Evolutionary conservation across 1,140 invertebrate species (phyloP).

Genomic region (Saxidomus purpurata): DNA sequence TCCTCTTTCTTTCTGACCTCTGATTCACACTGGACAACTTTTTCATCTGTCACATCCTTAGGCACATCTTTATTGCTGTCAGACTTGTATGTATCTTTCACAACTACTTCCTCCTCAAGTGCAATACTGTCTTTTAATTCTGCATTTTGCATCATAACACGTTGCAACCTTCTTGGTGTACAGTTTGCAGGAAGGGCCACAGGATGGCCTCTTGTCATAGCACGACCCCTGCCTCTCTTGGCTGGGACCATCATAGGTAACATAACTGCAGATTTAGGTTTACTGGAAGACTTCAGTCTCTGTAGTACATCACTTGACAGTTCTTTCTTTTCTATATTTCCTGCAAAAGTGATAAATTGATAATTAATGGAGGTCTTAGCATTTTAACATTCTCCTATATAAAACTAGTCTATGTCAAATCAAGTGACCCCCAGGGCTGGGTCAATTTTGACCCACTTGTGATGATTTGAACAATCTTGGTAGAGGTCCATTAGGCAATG

Average conservation of each 20-base stretch:
- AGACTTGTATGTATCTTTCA: background rate
- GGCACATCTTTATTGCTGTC: background rate
- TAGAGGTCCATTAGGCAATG: no score
- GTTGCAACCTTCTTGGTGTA: constrained; percentile 63
- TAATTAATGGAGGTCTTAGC: no score
- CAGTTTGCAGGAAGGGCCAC: constrained; percentile 73
- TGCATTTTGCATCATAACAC: constrained; percentile 60
- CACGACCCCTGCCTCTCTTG: constrained; percentile 81
- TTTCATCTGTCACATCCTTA: background rate
- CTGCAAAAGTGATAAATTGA: no score
- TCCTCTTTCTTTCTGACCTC: background rate
- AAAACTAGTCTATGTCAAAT: no score
- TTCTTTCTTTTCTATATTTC: constrained; percentile 33
- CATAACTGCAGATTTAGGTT: constrained; percentile 86
- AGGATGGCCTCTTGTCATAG: constrained; percentile 81
- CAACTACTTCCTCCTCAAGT: background rate
- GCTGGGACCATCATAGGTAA: constrained; percentile 86
- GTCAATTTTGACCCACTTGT: no score
- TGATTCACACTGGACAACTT: background rate
- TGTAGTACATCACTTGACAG: constrained; percentile 82
- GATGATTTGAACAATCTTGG: no score
- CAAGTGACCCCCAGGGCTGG: no score
- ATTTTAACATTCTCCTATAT: no score
- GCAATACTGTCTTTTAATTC: constrained; percentile 46
- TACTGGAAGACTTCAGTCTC: constrained; percentile 86